A percentile compares a stretch with the other conserved stretches of the same genome.
phyloP scores from a whole-genome alignment of 2,888 invertebrate species.

The Drosophila bunnanda region DNA sequence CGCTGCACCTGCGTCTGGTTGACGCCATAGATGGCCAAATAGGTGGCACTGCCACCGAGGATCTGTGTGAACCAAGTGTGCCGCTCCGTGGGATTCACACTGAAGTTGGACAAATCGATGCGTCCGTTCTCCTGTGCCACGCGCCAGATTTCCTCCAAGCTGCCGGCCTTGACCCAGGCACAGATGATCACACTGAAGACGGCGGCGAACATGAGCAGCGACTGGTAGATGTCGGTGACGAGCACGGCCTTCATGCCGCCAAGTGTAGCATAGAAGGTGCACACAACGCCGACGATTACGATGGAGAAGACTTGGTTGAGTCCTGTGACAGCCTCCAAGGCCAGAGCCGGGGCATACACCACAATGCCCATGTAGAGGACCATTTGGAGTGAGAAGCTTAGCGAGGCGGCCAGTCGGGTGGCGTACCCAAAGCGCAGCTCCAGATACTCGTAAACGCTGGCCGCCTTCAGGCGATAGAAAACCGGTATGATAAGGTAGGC shows the following conservation, averaged over 20 bases:
- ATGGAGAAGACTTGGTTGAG: slow-evolving; percentile 90
- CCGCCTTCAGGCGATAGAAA: slow-evolving; percentile 92
- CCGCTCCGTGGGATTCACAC: slow-evolving; percentile 91
- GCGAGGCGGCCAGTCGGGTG: slow-evolving; percentile 91
- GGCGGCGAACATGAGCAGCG: slow-evolving; percentile 93
- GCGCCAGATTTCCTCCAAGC: slow-evolving; percentile 89
- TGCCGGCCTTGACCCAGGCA: slow-evolving; percentile 89
- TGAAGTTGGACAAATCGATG: slow-evolving; percentile 89
- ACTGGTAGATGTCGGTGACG: slow-evolving; percentile 94
- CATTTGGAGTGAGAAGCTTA: slow-evolving; percentile 95
- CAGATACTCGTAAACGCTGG: slow-evolving; percentile 97
- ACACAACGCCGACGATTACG: slow-evolving; percentile 88
- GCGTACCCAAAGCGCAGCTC: slow-evolving; percentile 93
- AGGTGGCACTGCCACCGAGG: slow-evolving; percentile 93
- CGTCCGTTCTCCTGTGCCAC: slow-evolving; percentile 89
- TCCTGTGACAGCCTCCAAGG: slow-evolving; percentile 94
- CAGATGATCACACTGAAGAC: slow-evolving; percentile 91
- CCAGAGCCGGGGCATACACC: slow-evolving; percentile 96
- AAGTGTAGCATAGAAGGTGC: slow-evolving; percentile 94
- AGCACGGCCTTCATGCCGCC: slow-evolving; percentile 97
- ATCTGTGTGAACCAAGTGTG: slow-evolving; percentile 93
- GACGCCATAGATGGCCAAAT: slow-evolving; percentile 92
- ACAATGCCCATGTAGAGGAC: slow-evolving; percentile 96
- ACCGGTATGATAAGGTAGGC: slow-evolving; percentile 93
- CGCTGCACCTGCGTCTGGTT: slow-evolving; percentile 94